Evolutionary conservation across 2,888 invertebrate species (phyloP).

Genomic region (Scaptomyza tumidula): DNA sequence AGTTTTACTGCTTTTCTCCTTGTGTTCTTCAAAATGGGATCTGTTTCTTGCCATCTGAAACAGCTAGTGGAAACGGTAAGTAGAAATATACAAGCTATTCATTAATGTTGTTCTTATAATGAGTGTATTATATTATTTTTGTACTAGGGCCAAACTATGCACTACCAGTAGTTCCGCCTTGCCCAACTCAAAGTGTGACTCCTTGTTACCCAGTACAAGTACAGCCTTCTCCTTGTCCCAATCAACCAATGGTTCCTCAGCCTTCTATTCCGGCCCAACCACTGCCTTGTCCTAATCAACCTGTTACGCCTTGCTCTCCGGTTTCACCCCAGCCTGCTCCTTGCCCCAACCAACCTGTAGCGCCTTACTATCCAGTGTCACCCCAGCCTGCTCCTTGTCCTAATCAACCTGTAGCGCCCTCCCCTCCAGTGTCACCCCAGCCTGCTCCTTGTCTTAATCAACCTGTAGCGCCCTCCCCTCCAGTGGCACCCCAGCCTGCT

Average conservation of each 20-base stretch:
- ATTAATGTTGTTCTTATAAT: not conserved
- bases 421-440: constrained; percentile 5
- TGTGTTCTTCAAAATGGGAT: constrained; percentile 42
- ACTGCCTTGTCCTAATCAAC: constrained; percentile 5
- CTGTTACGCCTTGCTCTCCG: constrained; percentile 3
- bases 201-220: not conserved
- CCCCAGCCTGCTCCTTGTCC: not conserved
- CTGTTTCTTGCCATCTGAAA: constrained; percentile 24
- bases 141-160: not conserved
- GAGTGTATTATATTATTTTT: not conserved
- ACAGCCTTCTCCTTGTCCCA: constrained; percentile 23
- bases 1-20: constrained; percentile 28
- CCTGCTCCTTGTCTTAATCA: not conserved
- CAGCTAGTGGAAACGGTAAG: constrained; percentile 36
- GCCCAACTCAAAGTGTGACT: constrained; percentile 9
- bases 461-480: not conserved
- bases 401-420: not conserved
- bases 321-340: not conserved
- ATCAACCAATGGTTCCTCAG: constrained; percentile 8
- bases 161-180: not conserved
- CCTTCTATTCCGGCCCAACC: constrained; percentile 14
- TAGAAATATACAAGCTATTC: not conserved
- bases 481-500: not conserved
- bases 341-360: constrained; percentile 2
- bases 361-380: not conserved